A percentile compares a stretch with the other conserved stretches of the same genome.
phyloP scores from a whole-genome alignment of 35 echinoderm and acorn worm species.

The Ptychodera flava region DNA sequence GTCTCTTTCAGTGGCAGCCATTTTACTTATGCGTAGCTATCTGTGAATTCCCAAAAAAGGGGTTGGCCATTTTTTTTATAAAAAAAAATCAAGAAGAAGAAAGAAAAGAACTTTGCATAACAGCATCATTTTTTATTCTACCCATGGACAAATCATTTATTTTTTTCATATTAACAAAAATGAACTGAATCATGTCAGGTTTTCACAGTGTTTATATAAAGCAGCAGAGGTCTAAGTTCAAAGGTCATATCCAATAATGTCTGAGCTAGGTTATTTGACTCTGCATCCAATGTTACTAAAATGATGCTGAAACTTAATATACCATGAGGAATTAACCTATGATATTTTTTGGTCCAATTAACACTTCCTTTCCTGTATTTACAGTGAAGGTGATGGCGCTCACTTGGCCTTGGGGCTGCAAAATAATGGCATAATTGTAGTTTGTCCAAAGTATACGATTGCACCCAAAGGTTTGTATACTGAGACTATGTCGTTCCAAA shows the following conservation, averaged over 20 bases:
- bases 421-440: not conserved
- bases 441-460: not conserved
- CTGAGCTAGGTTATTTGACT: not conserved
- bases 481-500: no score
- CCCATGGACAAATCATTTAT: no score
- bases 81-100: no score
- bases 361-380: not conserved
- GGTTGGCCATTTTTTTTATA: no score
- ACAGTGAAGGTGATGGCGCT: not conserved
- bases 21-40: no score
- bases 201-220: not conserved
- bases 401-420: not conserved
- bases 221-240: not conserved
- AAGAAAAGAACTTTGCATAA: no score
- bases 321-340: not conserved
- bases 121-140: no score
- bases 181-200: not conserved
- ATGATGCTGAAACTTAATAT: not conserved
- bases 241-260: not conserved
- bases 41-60: no score
- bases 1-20: no score
- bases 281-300: no score
- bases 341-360: not conserved
- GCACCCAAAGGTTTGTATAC: not conserved
- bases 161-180: no score